Evolutionary conservation across 37 sponge, comb jelly and placozoan species (phyloP), one percentile per base, ranked within the genome.

Genomic region (Dysidea cf. avara): DNA sequence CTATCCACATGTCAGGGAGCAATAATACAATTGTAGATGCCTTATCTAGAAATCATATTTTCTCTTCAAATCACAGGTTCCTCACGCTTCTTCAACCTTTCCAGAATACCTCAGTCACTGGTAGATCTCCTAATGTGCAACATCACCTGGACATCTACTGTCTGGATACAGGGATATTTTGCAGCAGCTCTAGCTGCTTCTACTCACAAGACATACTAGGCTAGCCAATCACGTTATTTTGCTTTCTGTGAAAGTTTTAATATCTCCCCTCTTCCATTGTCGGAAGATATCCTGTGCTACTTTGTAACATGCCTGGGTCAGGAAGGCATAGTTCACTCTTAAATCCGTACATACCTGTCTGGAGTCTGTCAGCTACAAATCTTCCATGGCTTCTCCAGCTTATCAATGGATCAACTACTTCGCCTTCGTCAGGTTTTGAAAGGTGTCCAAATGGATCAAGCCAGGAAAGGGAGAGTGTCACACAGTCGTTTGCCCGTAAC

Each of bases 1-100:
- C 75, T 25, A 7, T 9, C 21, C 75, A 74, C 36, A 12, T 63
- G 1, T 24, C 61, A 21, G 75, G 75, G 7, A 3, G 2, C 11
- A 14, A 2, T 34, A 74, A 74, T 9, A 39, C 39, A 2, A 2
- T 6, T 2, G 75, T 61, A 2, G 75, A 74, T 74, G 75, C 75
- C 1, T 9, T 74, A 1, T 74, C 75, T 1, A 22, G 75, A 36
- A 38, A 60, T 21, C 1, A 64, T 36, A 1, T 36, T 21, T 1
- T 21, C 22, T 11, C 1, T 64, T 64, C 40, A 1, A 1, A 21
- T 13, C 12, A 13, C 18, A 38, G 12, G 38, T 22, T 2, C 66
- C 66, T 39, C 66, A 64, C 22, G 66, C 66, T 22, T n/a, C n/a
- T n/a, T n/a, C n/a, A n/a, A n/a, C n/a, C n/a, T n/a, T n/a, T 43